phyloP scores from a whole-genome alignment of 2,113 vertebrate genomes.

The Bubo scandiacus region DNA sequence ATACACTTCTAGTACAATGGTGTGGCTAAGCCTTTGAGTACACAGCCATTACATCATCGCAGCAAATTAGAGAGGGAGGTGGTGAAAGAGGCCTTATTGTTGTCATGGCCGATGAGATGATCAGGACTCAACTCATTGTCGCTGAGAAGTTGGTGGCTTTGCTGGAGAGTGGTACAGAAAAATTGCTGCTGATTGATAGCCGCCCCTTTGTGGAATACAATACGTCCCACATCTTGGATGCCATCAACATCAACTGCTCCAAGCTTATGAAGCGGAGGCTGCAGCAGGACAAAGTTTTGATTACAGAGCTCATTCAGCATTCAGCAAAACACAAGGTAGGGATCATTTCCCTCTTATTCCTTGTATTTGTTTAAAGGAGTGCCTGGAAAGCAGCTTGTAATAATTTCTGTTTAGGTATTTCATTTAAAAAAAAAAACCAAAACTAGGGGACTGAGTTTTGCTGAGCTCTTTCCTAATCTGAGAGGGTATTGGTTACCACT shows the following conservation, averaged over 20 bases:
- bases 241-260: constrained; percentile 95
- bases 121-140: constrained; percentile 74
- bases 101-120: constrained; percentile 81
- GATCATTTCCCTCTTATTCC: background rate
- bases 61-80: constrained; percentile 68
- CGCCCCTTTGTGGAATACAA: constrained; percentile 96
- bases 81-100: constrained; percentile 56
- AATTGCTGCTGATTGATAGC: constrained; percentile 91
- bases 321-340: constrained; percentile 91
- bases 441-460: background rate
- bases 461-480: background rate
- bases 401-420: background rate
- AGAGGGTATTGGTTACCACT: background rate
- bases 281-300: constrained; percentile 94
- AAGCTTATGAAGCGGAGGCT: constrained; percentile 97
- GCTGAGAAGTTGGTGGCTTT: constrained; percentile 87
- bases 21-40: constrained; percentile 83
- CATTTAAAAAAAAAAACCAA: background rate
- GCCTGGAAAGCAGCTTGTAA: background rate
- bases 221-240: constrained; percentile 90
- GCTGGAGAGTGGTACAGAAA: constrained; percentile 88
- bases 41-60: constrained; percentile 78
- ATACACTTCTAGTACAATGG: constrained; percentile 78
- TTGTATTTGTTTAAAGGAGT: background rate
- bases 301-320: constrained; percentile 93